A percentile compares a stretch with the other conserved stretches of the same genome.
phyloP scores from a whole-genome alignment of 2,888 invertebrate genomes.

The Drosophila rubida region DNA sequence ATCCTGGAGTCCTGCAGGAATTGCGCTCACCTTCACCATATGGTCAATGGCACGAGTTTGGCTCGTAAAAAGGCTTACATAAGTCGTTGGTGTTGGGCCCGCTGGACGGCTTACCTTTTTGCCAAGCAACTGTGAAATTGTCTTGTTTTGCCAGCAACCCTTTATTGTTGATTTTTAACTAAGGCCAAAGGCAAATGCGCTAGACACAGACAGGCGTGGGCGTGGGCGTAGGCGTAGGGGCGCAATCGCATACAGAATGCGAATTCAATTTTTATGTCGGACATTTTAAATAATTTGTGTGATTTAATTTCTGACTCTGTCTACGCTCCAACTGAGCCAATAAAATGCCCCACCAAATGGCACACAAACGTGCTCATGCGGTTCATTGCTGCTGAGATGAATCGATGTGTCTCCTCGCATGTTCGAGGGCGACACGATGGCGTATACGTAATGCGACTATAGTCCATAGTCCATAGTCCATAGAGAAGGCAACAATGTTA shows the following conservation, averaged over 20 bases:
- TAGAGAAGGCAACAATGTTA: constrained; percentile 41
- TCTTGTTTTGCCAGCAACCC: constrained; percentile 72
- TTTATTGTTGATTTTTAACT: constrained; percentile 67
- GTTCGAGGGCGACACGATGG: constrained; percentile 21
- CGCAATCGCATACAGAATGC: constrained; percentile 44
- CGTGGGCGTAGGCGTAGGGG: constrained; percentile 8
- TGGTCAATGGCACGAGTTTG: constrained; percentile 75
- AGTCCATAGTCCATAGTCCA: constrained; percentile 12
- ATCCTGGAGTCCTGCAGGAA: constrained; percentile 58
- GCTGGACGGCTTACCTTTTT: constrained; percentile 64
- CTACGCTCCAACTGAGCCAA: constrained; percentile 57
- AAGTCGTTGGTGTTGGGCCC: constrained; percentile 35
- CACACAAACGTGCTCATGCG: constrained; percentile 64
- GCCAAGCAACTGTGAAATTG: constrained; percentile 78
- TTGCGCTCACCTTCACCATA: constrained; percentile 74
- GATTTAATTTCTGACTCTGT: constrained; percentile 71
- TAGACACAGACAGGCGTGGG: constrained; percentile 6
- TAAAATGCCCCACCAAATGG: constrained; percentile 52
- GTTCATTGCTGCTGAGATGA: constrained; percentile 52
- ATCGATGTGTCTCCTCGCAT: constrained; percentile 41
- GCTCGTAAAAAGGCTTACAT: constrained; percentile 76
- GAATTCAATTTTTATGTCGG: constrained; percentile 69
- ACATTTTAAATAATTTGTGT: constrained; percentile 76
- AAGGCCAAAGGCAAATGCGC: constrained; percentile 37
- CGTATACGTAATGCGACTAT: constrained; percentile 61